phyloP scores from a whole-genome alignment of 1,140 invertebrate genomes.

The Yoshiicerus persimilis region DNA sequence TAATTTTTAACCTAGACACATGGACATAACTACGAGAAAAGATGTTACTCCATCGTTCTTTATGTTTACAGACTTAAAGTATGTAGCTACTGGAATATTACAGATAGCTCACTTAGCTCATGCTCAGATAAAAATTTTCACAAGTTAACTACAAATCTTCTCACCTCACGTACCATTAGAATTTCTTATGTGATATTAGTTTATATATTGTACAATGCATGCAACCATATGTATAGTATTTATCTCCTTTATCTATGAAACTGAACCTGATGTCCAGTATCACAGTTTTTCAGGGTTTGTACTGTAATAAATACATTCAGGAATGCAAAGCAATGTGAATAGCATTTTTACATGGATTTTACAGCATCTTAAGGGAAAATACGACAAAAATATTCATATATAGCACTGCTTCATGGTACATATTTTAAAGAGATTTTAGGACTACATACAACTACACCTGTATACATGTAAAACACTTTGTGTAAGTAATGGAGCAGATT shows the following conservation, averaged over 20 bases:
- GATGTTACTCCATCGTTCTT: neutral
- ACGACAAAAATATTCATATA: neutral
- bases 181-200: too few relatives aligned
- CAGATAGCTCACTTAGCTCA: neutral
- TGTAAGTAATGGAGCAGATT: too few relatives aligned
- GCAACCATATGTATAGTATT: too few relatives aligned
- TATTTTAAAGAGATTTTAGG: too few relatives aligned
- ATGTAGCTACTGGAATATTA: neutral
- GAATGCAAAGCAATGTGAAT: neutral
- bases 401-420: too few relatives aligned
- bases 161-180: neutral
- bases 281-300: too few relatives aligned
- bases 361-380: neutral
- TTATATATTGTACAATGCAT: too few relatives aligned
- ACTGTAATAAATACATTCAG: too few relatives aligned
- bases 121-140: neutral
- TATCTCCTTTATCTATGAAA: too few relatives aligned
- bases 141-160: neutral
- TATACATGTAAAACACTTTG: too few relatives aligned
- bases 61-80: neutral
- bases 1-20: slow-evolving; percentile 30
- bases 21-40: neutral
- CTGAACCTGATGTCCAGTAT: too few relatives aligned
- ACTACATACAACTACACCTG: too few relatives aligned
- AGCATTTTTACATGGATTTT: slow-evolving; percentile 12